A percentile compares a stretch with the other conserved stretches of the same genome.
Conservation (phyloP, 2,113 vertebrate genomes). For the Rhinichthys klamathensis region DNA sequence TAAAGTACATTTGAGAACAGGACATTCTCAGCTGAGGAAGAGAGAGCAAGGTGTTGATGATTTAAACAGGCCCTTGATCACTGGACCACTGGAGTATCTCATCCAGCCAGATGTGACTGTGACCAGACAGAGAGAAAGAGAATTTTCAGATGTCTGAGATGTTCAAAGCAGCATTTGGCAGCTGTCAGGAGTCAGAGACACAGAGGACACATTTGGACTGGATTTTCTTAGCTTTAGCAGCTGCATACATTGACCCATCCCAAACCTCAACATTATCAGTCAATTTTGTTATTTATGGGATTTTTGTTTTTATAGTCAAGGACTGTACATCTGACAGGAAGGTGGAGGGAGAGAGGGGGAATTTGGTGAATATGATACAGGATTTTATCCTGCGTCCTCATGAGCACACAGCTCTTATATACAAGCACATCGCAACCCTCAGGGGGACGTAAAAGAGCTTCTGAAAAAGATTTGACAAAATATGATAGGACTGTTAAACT, state of each 20-base stretch:
- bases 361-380: background rate
- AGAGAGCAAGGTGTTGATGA: constrained; percentile 15
- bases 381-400: background rate
- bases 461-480: background rate
- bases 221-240: constrained; percentile 31
- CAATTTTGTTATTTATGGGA: background rate
- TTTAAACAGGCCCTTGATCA: constrained; percentile 9
- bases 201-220: constrained; percentile 26
- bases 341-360: background rate
- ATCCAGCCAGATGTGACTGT: constrained; percentile 2
- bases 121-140: background rate
- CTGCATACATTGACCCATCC: background rate
- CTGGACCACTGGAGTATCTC: constrained; percentile 9
- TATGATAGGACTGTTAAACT: background rate
- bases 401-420: background rate
- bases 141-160: constrained; percentile 20
- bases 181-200: background rate
- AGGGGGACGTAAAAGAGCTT: background rate
- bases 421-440: background rate
- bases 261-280: background rate
- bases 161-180: constrained; percentile 32
- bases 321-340: background rate
- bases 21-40: background rate
- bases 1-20: background rate
- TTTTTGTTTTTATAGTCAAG: background rate